These are phyloP conservation scores for Tenthredo distinguenda DNA, from an alignment of 2,888 invertebrate genomes.

Conservation along the genomic window DNA sequence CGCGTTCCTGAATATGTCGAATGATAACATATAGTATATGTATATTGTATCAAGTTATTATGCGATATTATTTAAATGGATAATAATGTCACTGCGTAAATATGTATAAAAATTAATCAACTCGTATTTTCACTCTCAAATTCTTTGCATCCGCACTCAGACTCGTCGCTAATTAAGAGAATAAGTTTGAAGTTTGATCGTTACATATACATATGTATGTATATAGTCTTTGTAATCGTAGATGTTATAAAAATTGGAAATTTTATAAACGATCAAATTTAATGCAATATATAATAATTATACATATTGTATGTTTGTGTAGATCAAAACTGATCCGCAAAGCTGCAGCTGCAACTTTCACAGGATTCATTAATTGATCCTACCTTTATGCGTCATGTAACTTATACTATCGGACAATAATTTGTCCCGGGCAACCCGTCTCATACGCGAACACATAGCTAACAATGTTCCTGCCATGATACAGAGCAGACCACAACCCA, in stretches of 20 bases:
- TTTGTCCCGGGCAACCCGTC: conserved; percentile 79
- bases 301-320: not conserved
- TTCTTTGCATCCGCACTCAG: not conserved
- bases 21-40: conserved; percentile 59
- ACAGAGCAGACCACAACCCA: conserved; percentile 85
- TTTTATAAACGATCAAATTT: not conserved
- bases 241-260: not conserved
- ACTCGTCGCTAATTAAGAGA: not conserved
- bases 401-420: conserved; percentile 76
- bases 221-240: not conserved
- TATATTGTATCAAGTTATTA: not conserved
- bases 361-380: conserved; percentile 70
- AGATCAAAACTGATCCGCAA: not conserved
- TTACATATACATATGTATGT: not conserved
- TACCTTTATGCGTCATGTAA: conserved; percentile 77
- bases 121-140: not conserved
- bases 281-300: not conserved
- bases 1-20: conserved; percentile 69
- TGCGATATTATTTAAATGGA: not conserved
- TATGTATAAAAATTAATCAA: not conserved
- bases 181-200: not conserved
- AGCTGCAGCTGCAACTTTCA: too few relatives aligned
- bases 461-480: conserved; percentile 87
- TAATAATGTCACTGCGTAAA: not conserved
- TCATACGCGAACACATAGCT: conserved; percentile 88